These are phyloP conservation scores for Neocrepidodera transversa DNA, from an alignment of 2,888 invertebrate species.

Conservation along the genomic window DNA sequence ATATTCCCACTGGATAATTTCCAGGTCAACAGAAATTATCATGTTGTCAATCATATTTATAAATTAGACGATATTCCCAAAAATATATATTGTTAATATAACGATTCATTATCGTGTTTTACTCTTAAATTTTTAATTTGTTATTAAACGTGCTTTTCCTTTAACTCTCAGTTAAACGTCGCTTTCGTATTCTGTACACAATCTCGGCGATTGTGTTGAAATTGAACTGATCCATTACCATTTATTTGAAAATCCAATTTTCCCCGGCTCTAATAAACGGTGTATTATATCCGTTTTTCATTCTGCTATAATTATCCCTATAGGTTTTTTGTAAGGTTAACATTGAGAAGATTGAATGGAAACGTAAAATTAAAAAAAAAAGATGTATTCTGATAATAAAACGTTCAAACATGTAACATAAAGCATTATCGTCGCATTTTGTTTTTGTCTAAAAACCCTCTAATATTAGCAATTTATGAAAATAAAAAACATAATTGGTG, in stretches of 20 bases:
- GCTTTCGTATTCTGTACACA: slow-evolving; percentile 20
- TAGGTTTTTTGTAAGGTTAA: slow-evolving; percentile 19
- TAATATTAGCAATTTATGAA: too few relatives aligned
- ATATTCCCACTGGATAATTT: too few relatives aligned
- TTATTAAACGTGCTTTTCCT: slow-evolving; percentile 6
- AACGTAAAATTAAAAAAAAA: too few relatives aligned
- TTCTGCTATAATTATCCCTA: slow-evolving; percentile 15
- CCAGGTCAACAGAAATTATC: too few relatives aligned
- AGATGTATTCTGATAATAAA: too few relatives aligned
- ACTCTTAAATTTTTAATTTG: slow-evolving; percentile 1
- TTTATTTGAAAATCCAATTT: slow-evolving; percentile 24
- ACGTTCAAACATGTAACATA: too few relatives aligned
- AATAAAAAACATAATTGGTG: too few relatives aligned
- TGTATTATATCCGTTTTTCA: slow-evolving; percentile 21
- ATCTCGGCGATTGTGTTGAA: slow-evolving; percentile 14
- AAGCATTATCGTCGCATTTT: too few relatives aligned
- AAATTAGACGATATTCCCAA: too few relatives aligned
- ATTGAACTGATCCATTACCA: slow-evolving; percentile 24
- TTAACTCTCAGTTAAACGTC: background rate
- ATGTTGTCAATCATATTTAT: too few relatives aligned
- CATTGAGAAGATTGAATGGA: slow-evolving; percentile 2
- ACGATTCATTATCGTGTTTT: background rate
- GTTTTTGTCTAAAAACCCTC: too few relatives aligned
- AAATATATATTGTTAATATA: slow-evolving; percentile 1
- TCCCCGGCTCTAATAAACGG: slow-evolving; percentile 17